Evolutionary conservation across 2,888 invertebrate genomes (phyloP), one percentile per base, ranked within the genome.

Genomic region (Dusona sp.): DNA sequence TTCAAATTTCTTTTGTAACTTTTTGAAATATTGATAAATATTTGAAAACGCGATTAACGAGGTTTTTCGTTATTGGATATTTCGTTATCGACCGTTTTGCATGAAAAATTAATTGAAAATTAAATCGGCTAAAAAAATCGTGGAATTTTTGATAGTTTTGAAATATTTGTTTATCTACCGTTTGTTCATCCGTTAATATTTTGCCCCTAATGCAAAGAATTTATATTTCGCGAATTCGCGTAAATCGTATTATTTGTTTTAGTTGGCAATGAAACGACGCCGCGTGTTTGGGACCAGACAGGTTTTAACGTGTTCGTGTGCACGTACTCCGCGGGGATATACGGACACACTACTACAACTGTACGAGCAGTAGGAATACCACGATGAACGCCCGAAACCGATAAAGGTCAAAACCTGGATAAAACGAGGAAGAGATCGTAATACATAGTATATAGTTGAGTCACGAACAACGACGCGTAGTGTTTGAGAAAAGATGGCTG

Each of bases 401-500:
- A 81, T 72, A 73, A 42, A 54, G 65, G 33, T 45, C 16, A 25
- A 42, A 67, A 70, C 64, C 45, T 68, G 73, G 45, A 54, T 57
- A 29, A n/a, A 54, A 22, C 33, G 22, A 25, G 38, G 7, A n/a
- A 25, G 74, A 77, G 36, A 72, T 54, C 22, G 70, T 68, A 45
- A 65, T 77, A 77, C 75, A 70, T 78, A 25, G 16, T 48, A 42
- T 65, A 51, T 45, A 38, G 13, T 16, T 29, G 29, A 74, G 80
- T 25, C 54, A 68, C 80, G 75, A 61, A 38, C n/a, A 78, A 81
- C 73, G 70, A 65, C 57, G 72, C 81, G 77, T 64, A 79, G 74
- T 74, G 79, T 79, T 38, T 67, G 65, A 78, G 16, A 51, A n/a
- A 86, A 85, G 45, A 83, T 86, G 86, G 86, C 86, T 38, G 73